phyloP scores from a whole-genome alignment of 2,113 vertebrate genomes.

The Salvelinus fontinalis region DNA sequence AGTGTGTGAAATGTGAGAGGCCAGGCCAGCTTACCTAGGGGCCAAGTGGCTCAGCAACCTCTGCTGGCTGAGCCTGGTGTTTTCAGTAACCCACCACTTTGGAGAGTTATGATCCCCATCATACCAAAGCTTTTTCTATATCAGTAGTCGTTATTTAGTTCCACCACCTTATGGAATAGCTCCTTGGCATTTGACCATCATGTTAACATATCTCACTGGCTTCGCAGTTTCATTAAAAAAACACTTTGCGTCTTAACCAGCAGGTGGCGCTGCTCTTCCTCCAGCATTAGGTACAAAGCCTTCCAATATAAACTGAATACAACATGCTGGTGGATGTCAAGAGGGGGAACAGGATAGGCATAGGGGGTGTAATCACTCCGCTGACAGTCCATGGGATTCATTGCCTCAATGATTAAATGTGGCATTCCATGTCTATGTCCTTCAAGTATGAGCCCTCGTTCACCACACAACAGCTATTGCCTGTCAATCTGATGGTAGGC shows the following conservation, averaged over 20 bases:
- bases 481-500: not conserved
- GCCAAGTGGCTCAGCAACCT: conserved; percentile 34
- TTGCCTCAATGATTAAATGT: no score
- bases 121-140: not conserved
- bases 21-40: conserved; percentile 26
- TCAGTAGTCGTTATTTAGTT: not conserved
- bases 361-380: no score
- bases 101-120: not conserved
- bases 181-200: not conserved
- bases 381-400: no score
- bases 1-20: conserved; percentile 53
- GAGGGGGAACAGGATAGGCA: not conserved
- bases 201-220: not conserved
- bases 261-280: not conserved
- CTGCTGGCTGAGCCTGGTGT: conserved; percentile 16
- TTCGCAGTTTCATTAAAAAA: not conserved
- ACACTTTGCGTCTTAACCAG: conserved; percentile 8
- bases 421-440: no score
- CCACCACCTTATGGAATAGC: not conserved
- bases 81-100: conserved; percentile 2
- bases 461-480: conserved; percentile 29
- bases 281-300: not conserved
- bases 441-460: no score
- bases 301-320: not conserved
- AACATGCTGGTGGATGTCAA: not conserved